Base-by-base conservation (phyloP, 2,113 vertebrate species). In the Strix uralensis region DNA sequence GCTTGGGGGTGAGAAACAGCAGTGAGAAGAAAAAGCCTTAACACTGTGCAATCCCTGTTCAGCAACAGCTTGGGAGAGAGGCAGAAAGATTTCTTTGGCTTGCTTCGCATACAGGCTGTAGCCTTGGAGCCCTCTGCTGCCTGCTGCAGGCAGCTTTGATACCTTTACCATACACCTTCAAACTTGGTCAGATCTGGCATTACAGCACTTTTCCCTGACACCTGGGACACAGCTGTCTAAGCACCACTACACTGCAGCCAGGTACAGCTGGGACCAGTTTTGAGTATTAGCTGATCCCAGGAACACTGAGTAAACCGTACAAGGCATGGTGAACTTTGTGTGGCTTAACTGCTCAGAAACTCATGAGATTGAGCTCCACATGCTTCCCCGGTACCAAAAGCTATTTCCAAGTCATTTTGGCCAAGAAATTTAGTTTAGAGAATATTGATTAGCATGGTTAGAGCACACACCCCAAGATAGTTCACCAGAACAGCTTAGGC, bases 51-150 rank as follows among this genome's bases (percentile, higher is more conserved):
- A 59, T 26, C 10, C 7, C 58, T 81, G 6, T 25, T 81, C 63
- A 75, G 57, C 21, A 63, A n/a, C 1, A 63, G 7, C 16, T 20
- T 10, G 4, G 13, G 20, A 26, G 18, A 70, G 46, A 36, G 18
- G 55, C 81, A 93, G 26, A 11, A 72, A 70, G 23, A 17, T 18
- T 21, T 9, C 11, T 21, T 51, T 4, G 5, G 5, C 25, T 81
- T 19, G 15, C 65, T 67, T 46, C 36, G 8, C 27, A 8, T 2
- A 2, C 16, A 40, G 34, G 42, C 74, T 82, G 79, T 5, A 85
- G 57, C 38, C 71, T 59, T 81, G 61, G 52, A 86, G 93, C 91
- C 88, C 85, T 84, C 88, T 94, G 83, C 88, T 92, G 88, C 61
- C 61, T 2, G 2, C 74, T 61, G 12, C 55, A 16, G 34, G 67